phyloP scores from a whole-genome alignment of 1,140 invertebrate species.

The Cydia fagiglandana region DNA sequence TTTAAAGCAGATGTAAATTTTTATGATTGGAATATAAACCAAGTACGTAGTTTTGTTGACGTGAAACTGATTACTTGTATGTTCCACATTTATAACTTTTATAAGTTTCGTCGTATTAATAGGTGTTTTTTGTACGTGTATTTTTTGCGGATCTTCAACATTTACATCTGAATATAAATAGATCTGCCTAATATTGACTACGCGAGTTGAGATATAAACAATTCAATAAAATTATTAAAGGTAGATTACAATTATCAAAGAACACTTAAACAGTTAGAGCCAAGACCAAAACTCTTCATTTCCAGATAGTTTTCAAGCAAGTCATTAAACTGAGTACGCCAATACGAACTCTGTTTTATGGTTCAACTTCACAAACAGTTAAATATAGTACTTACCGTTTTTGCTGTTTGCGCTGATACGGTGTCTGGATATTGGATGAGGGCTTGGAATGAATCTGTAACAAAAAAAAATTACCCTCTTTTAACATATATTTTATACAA shows the following conservation, averaged over 20 bases:
- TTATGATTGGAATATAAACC: neutral
- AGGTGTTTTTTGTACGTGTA: too few relatives aligned
- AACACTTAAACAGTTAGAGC: constrained; percentile 36
- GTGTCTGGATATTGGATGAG: constrained; percentile 99
- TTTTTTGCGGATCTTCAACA: too few relatives aligned
- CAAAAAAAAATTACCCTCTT: constrained; percentile 69
- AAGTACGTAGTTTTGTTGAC: neutral
- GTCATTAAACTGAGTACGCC: constrained; percentile 71
- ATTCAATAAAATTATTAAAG: constrained; percentile 1
- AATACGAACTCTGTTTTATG: constrained; percentile 75
- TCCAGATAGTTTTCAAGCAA: constrained; percentile 65
- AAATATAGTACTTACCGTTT: constrained; percentile 87
- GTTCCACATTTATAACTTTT: neutral
- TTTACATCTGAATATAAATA: too few relatives aligned
- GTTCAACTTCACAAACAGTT: constrained; percentile 71
- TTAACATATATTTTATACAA: neutral
- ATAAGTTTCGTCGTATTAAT: too few relatives aligned
- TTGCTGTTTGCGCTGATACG: constrained; percentile 96
- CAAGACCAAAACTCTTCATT: constrained; percentile 58
- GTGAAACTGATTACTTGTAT: neutral
- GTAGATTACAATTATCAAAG: constrained; percentile 3
- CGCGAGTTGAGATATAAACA: neutral
- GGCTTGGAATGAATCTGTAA: constrained; percentile 98
- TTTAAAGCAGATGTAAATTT: neutral
- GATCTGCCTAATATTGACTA: too few relatives aligned